Base-by-base conservation (phyloP, 2,888 invertebrate genomes). In the Lordiphosa fenestrarum region DNA sequence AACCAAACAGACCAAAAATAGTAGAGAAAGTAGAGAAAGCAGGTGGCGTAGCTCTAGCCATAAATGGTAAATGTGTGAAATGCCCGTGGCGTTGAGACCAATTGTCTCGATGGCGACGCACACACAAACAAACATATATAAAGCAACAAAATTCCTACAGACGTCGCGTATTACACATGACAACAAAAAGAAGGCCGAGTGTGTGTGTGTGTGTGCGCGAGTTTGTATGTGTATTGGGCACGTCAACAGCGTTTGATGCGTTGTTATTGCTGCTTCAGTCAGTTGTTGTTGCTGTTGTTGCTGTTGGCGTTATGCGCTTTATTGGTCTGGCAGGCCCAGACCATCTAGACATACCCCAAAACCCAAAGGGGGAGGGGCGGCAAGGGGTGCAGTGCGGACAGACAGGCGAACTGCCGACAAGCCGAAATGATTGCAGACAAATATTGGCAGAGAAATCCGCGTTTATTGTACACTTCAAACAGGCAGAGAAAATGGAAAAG, bases 381-480 rank as follows among this genome's bases (percentile, higher is more conserved):
- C 1, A 35, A 6, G 40, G 4, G 7, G 33, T 2, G 15, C 15
- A 15, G 15, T 38, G 25, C 52, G 46, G 49, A 23, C 38, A 53
- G 59, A 55, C 30, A 38, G 51, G 37, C 49, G 57, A 69, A 49
- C 53, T 53, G 66, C 62, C 55, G 76, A 41, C 65, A 73, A 72
- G 75, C 67, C 72, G 58, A 77, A 77, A 77, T 77, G 76, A 77
- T 77, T 77, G 77, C 77, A 73, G 77, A 73, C 77, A 77, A 77
- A 77, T 77, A 77, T 77, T 77, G 84, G 73, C 76, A 58, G 77
- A 66, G 77, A 77, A 62, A 77, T 77, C 81, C 77, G 84, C 84
- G 84, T 77, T 77, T 77, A 77, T 77, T 77, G 77, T 77, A 64
- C 83, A 82, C 83, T 76, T 76, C 69, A 75, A 77, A 63, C 55